Evolutionary conservation across 2,888 invertebrate genomes (phyloP), one percentile per base, ranked within the genome.

Genomic region (Phragmatobia fuliginosa): DNA sequence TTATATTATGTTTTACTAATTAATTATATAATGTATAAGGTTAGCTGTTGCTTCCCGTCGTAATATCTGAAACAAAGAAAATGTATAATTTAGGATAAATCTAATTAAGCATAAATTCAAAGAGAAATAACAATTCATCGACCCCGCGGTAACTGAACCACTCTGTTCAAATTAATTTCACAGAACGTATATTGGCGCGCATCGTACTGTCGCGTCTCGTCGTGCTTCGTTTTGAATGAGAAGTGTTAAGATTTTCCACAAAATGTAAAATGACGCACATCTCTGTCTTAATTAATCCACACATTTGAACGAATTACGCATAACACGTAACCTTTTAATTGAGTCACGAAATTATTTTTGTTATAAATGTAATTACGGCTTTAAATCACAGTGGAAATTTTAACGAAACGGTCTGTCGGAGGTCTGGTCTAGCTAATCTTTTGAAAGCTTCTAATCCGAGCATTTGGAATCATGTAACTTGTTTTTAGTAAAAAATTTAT

Each of bases 31-130:
- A 84, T 84, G 81, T 81, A 81, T 85, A 79, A 76, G 84, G 81
- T 85, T 77, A 78, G 82, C 79, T 87, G 82, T 82, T 85, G 87
- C 87, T 88, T 86, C 89, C 83, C 83, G 82, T 85, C 77, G 83
- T 79, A 77, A 83, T 83, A 90, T 92, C 94, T 94, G 94, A 84
- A 94, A 94, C 94, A 94, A 92, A 90, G 84, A 82, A 85, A 86
- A 84, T 78, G 79, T 74, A 77, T 83, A 85, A 88, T 90, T 87
- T 88, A 85, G 71, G 73, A 80, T 76, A 76, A 80, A 71, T 79
- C 76, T 78, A 73, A 82, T 84, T 82, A 79, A 82, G 83, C 77
- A 77, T 80, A 77, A 83, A 77, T 82, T 83, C 75, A 78, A 83
- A 79, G 81, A 83, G 80, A 84, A 89, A 87, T 87, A 85, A 87